Evolutionary conservation across 1,140 invertebrate genomes (phyloP).

Genomic region (Zelostemma sp.): DNA sequence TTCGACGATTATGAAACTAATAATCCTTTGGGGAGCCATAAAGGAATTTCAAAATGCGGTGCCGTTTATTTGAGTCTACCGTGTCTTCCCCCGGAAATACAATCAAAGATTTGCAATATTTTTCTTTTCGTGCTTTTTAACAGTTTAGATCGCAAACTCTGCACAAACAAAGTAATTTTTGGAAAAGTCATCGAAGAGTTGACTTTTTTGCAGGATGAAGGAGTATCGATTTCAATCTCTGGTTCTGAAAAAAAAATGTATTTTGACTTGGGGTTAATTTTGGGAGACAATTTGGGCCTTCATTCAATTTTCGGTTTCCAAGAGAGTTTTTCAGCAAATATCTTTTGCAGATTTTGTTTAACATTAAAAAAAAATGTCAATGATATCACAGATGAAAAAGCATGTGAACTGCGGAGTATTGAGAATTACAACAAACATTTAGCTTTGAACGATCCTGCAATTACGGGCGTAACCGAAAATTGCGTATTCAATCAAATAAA

Average conservation of each 20-base stretch:
- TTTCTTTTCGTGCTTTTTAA: constrained; percentile 2
- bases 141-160: constrained; percentile 23
- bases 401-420: constrained; percentile 26
- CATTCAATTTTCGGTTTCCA: constrained; percentile 47
- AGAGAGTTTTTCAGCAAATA: constrained; percentile 44
- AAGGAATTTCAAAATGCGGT: constrained; percentile 45
- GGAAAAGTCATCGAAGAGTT: constrained; percentile 6
- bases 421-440: neutral
- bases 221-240: too few species aligned
- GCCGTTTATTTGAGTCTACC: constrained; percentile 46
- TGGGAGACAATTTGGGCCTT: constrained; percentile 55
- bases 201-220: too few species aligned
- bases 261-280: constrained; percentile 39
- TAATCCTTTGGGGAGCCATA: constrained; percentile 31
- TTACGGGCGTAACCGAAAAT: neutral
- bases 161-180: constrained; percentile 38
- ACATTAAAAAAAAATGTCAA: constrained; percentile 15
- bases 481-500: constrained; percentile 13
- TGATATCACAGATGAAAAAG: constrained; percentile 19
- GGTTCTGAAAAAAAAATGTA: constrained; percentile 15
- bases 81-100: constrained; percentile 39
- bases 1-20: constrained; percentile 21
- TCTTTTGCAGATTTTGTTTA: constrained; percentile 49
- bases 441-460: too few species aligned
- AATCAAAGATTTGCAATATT: constrained; percentile 12